A percentile compares a stretch with the other conserved stretches of the same genome.
Conservation (phyloP, 2,888 invertebrate species). For the Cryptocephalus moraei region DNA sequence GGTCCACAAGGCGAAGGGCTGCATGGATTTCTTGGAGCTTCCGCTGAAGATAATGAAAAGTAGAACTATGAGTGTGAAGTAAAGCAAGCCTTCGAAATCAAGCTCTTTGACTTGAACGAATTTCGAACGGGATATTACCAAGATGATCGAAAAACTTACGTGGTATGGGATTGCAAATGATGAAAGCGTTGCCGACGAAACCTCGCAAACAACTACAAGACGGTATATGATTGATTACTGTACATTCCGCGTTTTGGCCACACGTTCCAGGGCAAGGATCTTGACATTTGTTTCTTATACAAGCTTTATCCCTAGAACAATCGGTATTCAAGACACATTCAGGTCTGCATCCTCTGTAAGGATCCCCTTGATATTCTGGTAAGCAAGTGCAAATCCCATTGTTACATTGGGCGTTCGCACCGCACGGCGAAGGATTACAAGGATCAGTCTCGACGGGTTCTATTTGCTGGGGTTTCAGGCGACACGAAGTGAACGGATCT, state of each 20-base stretch:
- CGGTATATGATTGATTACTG: constrained; percentile 66
- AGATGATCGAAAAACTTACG: constrained; percentile 25
- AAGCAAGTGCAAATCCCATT: constrained; percentile 62
- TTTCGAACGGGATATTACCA: neutral
- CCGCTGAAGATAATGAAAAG: constrained; percentile 12
- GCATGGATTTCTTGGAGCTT: constrained; percentile 46
- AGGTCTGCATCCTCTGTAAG: constrained; percentile 57
- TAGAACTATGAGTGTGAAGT: too few relatives aligned
- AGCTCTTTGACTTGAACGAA: too few relatives aligned
- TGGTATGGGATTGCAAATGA: constrained; percentile 49
- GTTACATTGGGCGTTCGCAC: constrained; percentile 50
- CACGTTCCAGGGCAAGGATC: constrained; percentile 70
- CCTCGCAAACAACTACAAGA: constrained; percentile 63
- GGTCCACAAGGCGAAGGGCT: constrained; percentile 56
- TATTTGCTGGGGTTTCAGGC: constrained; percentile 38
- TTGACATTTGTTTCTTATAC: constrained; percentile 58
- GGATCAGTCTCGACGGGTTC: constrained; percentile 31
- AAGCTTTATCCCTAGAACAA: constrained; percentile 58
- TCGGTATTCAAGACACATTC: constrained; percentile 67
- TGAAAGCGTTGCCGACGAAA: constrained; percentile 62
- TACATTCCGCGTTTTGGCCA: constrained; percentile 61
- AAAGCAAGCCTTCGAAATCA: too few relatives aligned
- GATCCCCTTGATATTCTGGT: constrained; percentile 59
- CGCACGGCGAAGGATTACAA: constrained; percentile 59
- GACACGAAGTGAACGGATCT: constrained; percentile 66